These are phyloP conservation scores for Paelopatides confundens DNA, from an alignment of 53 echinoderm and acorn worm species.

Conservation along the genomic window DNA sequence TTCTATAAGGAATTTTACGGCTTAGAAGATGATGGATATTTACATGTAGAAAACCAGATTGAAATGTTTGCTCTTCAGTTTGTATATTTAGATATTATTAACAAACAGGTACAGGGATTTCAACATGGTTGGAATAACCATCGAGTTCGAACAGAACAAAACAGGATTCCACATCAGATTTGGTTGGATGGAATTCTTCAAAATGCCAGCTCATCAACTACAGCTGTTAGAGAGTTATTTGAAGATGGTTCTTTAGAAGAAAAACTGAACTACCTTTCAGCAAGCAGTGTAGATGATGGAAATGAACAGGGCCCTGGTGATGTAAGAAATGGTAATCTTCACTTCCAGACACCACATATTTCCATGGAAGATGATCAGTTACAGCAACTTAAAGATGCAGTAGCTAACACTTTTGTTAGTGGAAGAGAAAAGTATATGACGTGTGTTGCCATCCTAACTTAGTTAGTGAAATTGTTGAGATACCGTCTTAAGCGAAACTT, in stretches of 20 bases:
- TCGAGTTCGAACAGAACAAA: background rate
- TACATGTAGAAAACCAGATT: background rate
- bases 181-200: background rate
- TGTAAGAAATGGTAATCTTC: no score
- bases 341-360: no score
- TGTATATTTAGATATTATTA: background rate
- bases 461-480: no score
- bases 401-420: background rate
- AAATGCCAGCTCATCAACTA: background rate
- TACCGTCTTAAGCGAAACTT: no score
- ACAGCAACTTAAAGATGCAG: background rate
- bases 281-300: background rate
- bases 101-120: background rate
- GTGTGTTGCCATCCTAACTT: background rate
- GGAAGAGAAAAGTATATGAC: background rate
- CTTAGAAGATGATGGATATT: background rate
- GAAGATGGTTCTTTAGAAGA: background rate
- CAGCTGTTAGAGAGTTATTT: conserved; percentile 1
- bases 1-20: conserved; percentile 2
- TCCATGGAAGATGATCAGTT: background rate
- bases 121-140: background rate
- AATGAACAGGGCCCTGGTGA: background rate
- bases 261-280: background rate
- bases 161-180: background rate
- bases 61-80: background rate